These are phyloP conservation scores for Macroglossus sobrinus DNA, from an alignment of 2,113 vertebrate species.

Conservation along the genomic window DNA sequence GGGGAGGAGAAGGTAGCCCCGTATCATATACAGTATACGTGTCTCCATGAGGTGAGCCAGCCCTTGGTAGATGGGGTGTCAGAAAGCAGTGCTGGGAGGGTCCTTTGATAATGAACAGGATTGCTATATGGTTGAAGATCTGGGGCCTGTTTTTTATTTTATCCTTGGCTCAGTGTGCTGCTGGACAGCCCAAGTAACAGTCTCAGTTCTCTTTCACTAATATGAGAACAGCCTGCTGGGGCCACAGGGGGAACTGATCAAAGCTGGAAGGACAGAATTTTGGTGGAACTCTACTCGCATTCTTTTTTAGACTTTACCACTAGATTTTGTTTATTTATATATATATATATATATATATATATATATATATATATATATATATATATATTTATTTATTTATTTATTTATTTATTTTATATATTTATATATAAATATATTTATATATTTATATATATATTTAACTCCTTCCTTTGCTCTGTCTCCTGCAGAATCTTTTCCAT, in stretches of 20 bases:
- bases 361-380: too few relatives aligned
- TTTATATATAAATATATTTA: not conserved
- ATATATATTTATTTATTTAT: too few relatives aligned
- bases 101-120: not conserved
- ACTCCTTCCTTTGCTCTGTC: slow-evolving; percentile 43
- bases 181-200: not conserved
- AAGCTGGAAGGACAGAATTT: slow-evolving; percentile 33
- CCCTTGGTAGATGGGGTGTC: not conserved
- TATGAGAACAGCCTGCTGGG: not conserved
- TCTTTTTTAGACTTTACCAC: not conserved
- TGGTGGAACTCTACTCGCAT: not conserved
- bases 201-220: not conserved
- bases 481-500: slow-evolving; percentile 95
- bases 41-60: slow-evolving; percentile 93
- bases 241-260: not conserved
- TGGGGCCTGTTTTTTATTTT: not conserved
- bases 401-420: not conserved
- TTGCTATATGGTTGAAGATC: not conserved
- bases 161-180: not conserved
- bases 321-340: not conserved
- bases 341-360: too few relatives aligned
- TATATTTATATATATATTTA: slow-evolving; percentile 9
- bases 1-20: slow-evolving; percentile 98
- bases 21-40: slow-evolving; percentile 96
- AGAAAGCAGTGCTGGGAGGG: not conserved